Conservation (phyloP, 2,888 invertebrate genomes). For the Orgyia antiqua region DNA sequence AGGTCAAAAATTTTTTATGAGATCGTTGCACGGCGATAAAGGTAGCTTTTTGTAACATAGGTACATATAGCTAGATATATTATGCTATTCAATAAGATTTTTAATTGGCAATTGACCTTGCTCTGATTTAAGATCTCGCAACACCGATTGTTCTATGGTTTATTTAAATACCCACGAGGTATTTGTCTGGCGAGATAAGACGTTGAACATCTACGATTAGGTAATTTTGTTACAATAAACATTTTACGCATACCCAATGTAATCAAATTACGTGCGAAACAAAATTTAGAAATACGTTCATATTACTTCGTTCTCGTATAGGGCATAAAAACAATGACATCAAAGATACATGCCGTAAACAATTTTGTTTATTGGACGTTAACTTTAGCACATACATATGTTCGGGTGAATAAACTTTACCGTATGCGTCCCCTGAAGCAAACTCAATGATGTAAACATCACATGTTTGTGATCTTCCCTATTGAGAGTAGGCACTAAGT, state of each 20-base stretch:
- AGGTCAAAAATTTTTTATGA: too few species aligned
- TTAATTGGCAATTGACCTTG: conserved; percentile 23
- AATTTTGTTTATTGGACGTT: too few species aligned
- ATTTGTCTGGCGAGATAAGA: conserved; percentile 14
- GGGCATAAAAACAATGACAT: too few species aligned
- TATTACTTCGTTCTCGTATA: too few species aligned
- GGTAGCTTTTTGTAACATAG: conserved; percentile 3
- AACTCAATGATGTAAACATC: conserved; percentile 53
- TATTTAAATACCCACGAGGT: conserved; percentile 12
- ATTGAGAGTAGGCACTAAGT: too few species aligned
- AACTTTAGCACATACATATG: conserved; percentile 32
- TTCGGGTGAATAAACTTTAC: conserved; percentile 59
- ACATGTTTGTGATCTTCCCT: conserved; percentile 38
- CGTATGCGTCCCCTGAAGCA: conserved; percentile 51
- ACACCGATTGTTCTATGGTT: conserved; percentile 2
- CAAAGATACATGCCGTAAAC: too few species aligned
- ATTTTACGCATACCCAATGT: too few species aligned
- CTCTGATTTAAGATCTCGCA: conserved; percentile 19
- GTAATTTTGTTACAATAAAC: conserved; percentile 15
- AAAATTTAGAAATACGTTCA: too few species aligned
- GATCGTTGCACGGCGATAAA: background rate
- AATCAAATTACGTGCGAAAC: too few species aligned
- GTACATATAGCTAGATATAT: conserved; percentile 15
- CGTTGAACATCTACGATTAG: conserved; percentile 10
- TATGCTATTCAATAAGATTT: too few species aligned